Evolutionary conservation across 92 coral and sea anemone genomes (phyloP), one percentile per base, ranked within the genome.

Genomic region (Epizoanthus rinbou): DNA sequence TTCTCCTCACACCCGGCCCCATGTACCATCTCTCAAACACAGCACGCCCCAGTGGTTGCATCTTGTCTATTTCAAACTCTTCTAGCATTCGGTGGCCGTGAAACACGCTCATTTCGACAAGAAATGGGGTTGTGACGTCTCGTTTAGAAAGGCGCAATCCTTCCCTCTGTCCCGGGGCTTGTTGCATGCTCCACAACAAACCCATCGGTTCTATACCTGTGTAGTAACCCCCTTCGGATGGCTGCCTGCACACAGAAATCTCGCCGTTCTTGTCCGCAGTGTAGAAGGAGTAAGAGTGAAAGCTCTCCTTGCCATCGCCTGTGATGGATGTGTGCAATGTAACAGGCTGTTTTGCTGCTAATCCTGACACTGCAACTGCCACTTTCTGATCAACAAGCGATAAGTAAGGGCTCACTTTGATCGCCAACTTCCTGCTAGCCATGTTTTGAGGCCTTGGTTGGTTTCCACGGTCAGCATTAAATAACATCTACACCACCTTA

Each of bases 161-260:
- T 56, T 83, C 82, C 75, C 73, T 85, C 76, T 88, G 91, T 9
- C 84, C 89, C 14, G 89, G 83, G 37, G 87, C 88, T 1, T 71
- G 86, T 57, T 85, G 80, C 86, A 85, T 50, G 60, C 89, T 85
- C 91, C 91, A 88, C 11, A 88, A 57, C 60, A 88, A 80, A 5
- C 89, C 89, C 91, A 88, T 88, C 25, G 91, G 89, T 39, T 85
- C 88, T 9, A 88, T 59, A 5, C 91, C 91, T 8, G 33, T 43
- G 63, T 89, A 89, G 23, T 73, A 85, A 3, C 89, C 89, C 22
- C 92, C 92, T 2, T 80, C 71, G 19, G 92, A 89, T 45, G 89
- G 78, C 58, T 85, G 74, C 0, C 57, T 25, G 60, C 45, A 31
- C 57, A 89, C 84, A 52, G 8, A 15, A 64, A 88, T 83, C 56